Base-by-base conservation (phyloP, 2,113 vertebrate species). In the Neopipo cinnamomea region DNA sequence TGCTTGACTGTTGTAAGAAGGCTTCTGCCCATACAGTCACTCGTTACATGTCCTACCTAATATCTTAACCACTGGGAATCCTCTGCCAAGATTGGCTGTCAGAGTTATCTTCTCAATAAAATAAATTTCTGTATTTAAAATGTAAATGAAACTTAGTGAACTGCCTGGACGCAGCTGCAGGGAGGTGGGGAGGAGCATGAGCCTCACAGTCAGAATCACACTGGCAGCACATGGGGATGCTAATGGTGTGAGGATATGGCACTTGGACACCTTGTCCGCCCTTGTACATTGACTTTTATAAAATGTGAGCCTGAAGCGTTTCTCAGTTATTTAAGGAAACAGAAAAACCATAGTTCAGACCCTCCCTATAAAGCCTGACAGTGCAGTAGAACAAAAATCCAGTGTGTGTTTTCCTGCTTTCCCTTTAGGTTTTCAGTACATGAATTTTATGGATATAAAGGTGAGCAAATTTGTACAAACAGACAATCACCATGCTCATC, bases 261-360 rank as follows among this genome's bases (percentile, higher is more conserved):
- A 14, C 59, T 15, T 31, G 65, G 31, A 25, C 55, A n/a, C 65
- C 28, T 42, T 31, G 37, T 53, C 41, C 18, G 11, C 22, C 47
- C 10, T 71, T 0, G 0, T 50, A 11, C 8, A 0, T 18, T 33
- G 27, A 9, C 35, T 70, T 11, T 65, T 47, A 25, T 2, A 68
- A 56, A 55, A 19, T 14, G 17, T 14, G 27, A 85, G 30, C 62
- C 53, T 46, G 12, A 50, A 49, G 20, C 33, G 27, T 56, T 80
- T 80, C 46, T 81, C 28, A n/a, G 24, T 47, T 37, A 14, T 49
- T 70, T 53, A 53, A 62, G 21, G 56, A 81, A 58, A n/a, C 9
- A 35, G 35, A 44, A 81, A 63, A 84, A 12, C 1, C 30, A 30
- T 12, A 68, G 53, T 67, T 74, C 33, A 39, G 23, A 30, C 33